Conservation (phyloP, 2,113 vertebrate species). For the Archocentrus centrarchus region DNA sequence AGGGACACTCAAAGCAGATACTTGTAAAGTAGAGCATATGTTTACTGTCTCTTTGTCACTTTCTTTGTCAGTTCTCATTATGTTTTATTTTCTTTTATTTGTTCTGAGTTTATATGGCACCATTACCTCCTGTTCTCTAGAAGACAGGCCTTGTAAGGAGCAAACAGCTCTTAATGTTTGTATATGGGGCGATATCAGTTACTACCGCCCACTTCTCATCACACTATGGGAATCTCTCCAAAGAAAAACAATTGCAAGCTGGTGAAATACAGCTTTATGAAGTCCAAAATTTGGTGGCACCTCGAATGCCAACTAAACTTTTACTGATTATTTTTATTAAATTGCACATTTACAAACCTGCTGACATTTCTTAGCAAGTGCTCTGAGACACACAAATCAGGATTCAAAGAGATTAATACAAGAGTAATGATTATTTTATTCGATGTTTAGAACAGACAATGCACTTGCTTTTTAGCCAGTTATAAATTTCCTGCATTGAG, state of each 20-base stretch:
- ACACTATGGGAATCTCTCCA: constrained; percentile 43
- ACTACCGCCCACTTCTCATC: constrained; percentile 46
- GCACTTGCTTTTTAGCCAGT: not conserved
- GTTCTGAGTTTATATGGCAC: not conserved
- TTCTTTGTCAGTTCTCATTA: not conserved
- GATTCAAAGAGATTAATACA: not conserved
- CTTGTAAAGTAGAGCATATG: constrained; percentile 6
- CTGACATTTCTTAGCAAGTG: not conserved
- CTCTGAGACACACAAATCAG: not conserved
- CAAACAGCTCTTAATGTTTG: constrained; percentile 16
- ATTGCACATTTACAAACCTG: constrained; percentile 9
- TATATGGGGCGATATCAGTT: constrained; percentile 33
- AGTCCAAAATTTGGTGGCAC: constrained; percentile 12
- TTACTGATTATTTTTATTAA: not conserved
- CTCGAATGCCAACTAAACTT: constrained; percentile 7
- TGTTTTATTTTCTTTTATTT: not conserved
- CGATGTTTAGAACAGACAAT: not conserved
- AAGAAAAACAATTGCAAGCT: constrained; percentile 33
- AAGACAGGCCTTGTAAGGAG: constrained; percentile 61
- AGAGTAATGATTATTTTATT: not conserved
- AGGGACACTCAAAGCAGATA: not conserved
- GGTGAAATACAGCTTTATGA: constrained; percentile 9
- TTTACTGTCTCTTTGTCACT: not conserved
- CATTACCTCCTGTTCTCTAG: constrained; percentile 30
- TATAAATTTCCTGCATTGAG: not conserved